Percentiles rank a stretch among this genome's conserved stretches.
Evolutionary conservation across 37 sponge, comb jelly and placozoan species (phyloP).

Genomic region (Ianthella basta): DNA sequence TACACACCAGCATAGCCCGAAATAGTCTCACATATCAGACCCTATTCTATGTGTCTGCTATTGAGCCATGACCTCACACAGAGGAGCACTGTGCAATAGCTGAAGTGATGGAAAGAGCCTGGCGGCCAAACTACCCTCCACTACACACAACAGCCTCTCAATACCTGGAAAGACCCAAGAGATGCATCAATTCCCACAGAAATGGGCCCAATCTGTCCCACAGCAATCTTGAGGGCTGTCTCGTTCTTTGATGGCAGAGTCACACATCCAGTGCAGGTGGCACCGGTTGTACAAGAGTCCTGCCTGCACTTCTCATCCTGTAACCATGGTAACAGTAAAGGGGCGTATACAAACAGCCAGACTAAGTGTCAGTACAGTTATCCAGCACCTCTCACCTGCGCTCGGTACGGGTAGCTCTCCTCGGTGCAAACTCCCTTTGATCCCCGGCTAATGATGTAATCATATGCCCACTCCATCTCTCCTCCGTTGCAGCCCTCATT

Average conservation of each 20-base stretch:
- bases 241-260: constrained; percentile 46
- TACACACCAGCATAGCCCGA: too few relatives aligned
- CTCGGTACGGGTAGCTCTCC: constrained; percentile 46
- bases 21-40: too few relatives aligned
- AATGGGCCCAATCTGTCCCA: constrained; percentile 15
- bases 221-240: constrained; percentile 41
- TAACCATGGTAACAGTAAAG: not conserved
- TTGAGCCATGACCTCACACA: too few relatives aligned
- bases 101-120: too few relatives aligned
- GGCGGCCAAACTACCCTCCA: too few relatives aligned
- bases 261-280: constrained; percentile 38
- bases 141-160: too few relatives aligned
- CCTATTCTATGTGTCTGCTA: too few relatives aligned
- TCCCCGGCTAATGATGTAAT: constrained; percentile 35
- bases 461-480: constrained; percentile 46
- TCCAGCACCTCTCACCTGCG: constrained; percentile 36
- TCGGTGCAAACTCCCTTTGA: constrained; percentile 42
- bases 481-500: constrained; percentile 83
- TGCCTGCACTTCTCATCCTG: constrained; percentile 32
- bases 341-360: too few relatives aligned
- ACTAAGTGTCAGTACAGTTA: too few relatives aligned
- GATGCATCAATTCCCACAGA: not conserved
- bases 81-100: too few relatives aligned
- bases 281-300: constrained; percentile 13
- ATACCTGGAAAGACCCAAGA: too few relatives aligned